Evolutionary conservation across 2,888 invertebrate species (phyloP).

Genomic region (Cryptophagus acutangulus): DNA sequence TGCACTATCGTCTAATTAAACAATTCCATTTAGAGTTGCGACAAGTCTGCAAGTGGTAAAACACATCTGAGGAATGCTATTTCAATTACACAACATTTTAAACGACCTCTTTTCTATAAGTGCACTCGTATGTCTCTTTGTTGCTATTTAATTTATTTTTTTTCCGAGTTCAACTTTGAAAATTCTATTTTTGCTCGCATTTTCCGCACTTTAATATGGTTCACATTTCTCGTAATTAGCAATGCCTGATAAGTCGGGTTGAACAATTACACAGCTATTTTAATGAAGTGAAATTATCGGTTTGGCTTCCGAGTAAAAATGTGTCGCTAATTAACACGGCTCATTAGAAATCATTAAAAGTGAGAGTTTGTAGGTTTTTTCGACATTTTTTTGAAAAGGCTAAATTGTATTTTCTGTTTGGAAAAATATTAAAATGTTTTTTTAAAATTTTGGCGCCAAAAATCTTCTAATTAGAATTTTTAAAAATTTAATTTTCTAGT

Average conservation of each 20-base stretch:
- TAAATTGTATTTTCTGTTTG: background rate
- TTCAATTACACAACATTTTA: conserved; percentile 20
- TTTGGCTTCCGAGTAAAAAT: no score
- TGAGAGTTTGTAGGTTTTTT: no score
- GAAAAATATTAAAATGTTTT: background rate
- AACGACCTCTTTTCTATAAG: conserved; percentile 9
- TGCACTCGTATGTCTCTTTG: background rate
- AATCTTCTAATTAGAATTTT: background rate
- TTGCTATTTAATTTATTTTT: no score
- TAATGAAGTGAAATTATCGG: conserved; percentile 12
- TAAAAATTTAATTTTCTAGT: no score
- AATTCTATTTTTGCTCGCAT: no score
- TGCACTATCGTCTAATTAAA: no score
- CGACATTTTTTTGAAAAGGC: no score
- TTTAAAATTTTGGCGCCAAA: background rate
- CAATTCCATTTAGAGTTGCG: conserved; percentile 22
- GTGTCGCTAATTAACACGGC: background rate
- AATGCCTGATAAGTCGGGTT: no score
- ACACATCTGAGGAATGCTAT: conserved; percentile 25
- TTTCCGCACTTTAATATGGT: background rate
- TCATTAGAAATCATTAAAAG: conserved; percentile 3
- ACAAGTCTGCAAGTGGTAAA: conserved; percentile 23
- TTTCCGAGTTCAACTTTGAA: no score
- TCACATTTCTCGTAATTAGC: background rate
- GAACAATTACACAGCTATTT: conserved; percentile 16